Conservation (phyloP, 2,888 invertebrate genomes). For the Heteromurus nitidus region DNA sequence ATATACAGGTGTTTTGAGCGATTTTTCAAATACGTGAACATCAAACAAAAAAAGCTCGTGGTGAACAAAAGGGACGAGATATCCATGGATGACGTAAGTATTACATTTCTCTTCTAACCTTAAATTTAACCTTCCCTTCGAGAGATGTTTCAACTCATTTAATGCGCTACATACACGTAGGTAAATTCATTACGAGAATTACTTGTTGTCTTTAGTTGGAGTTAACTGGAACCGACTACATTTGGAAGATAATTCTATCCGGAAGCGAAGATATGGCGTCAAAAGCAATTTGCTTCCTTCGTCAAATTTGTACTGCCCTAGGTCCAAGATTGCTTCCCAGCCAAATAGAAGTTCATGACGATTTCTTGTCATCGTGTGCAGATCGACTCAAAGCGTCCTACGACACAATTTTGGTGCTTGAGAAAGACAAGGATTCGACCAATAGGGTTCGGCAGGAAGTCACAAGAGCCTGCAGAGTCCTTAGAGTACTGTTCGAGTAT, state of each 20-base stretch:
- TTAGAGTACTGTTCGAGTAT: conserved; percentile 96
- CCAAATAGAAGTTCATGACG: conserved; percentile 90
- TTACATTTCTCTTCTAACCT: not conserved
- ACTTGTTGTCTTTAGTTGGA: conserved; percentile 77
- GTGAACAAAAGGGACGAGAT: conserved; percentile 86
- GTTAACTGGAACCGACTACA: conserved; percentile 95
- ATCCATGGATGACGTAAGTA: conserved; percentile 88
- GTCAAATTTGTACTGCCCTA: conserved; percentile 95
- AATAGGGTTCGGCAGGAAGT: conserved; percentile 82
- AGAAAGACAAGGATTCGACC: conserved; percentile 78
- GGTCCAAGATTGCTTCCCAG: conserved; percentile 89
- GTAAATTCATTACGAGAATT: not conserved
- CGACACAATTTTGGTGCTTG: conserved; percentile 85
- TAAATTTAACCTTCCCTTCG: not conserved
- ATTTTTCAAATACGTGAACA: conserved; percentile 96
- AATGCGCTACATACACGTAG: too few species aligned
- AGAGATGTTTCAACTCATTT: not conserved
- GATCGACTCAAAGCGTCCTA: conserved; percentile 90
- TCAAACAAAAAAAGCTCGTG: conserved; percentile 94
- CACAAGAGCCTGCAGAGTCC: conserved; percentile 91
- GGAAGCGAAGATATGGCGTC: conserved; percentile 94
- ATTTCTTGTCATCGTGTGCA: conserved; percentile 93
- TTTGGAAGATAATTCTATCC: conserved; percentile 89
- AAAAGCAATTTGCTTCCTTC: conserved; percentile 92
- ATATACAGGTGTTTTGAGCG: conserved; percentile 82